Conservation (phyloP, 2,797 vertebrate species). For the Acrocephalus scirpaceus region DNA sequence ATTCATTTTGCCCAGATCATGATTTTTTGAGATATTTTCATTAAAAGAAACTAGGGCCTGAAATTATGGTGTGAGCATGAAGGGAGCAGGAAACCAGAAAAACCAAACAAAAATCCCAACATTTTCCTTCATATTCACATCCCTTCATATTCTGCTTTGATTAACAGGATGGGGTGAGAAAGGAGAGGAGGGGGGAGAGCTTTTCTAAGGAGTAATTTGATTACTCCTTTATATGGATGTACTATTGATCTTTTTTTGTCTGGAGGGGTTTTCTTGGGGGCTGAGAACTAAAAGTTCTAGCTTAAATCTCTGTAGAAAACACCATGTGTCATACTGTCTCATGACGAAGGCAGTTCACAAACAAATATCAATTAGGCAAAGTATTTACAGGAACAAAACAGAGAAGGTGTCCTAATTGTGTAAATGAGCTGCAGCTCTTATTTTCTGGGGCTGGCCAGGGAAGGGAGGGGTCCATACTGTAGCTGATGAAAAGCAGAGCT, state of each 20-base stretch:
- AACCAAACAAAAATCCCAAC: not conserved
- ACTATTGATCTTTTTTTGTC: not conserved
- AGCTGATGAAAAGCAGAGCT: not conserved
- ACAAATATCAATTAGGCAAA: not conserved
- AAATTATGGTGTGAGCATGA: not conserved
- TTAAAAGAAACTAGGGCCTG: not conserved
- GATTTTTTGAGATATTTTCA: not conserved
- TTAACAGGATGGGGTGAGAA: not conserved
- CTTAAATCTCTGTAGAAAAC: not conserved
- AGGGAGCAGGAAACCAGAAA: not conserved
- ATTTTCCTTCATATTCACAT: too few species aligned
- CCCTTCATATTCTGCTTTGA: not conserved
- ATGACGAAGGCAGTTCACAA: not conserved
- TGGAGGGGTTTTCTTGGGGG: not conserved
- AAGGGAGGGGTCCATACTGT: not conserved
- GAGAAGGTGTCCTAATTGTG: not conserved
- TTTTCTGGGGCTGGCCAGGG: not conserved
- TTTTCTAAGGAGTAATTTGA: not conserved
- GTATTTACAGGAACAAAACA: not conserved
- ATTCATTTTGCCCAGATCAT: not conserved
- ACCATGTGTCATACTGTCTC: not conserved
- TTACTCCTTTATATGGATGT: not conserved
- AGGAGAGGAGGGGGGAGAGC: not conserved
- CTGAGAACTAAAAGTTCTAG: not conserved
- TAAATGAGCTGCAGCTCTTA: not conserved